Base-by-base conservation (phyloP, 2,113 vertebrate species). In the Calyptommatus sinebrachiatus region DNA sequence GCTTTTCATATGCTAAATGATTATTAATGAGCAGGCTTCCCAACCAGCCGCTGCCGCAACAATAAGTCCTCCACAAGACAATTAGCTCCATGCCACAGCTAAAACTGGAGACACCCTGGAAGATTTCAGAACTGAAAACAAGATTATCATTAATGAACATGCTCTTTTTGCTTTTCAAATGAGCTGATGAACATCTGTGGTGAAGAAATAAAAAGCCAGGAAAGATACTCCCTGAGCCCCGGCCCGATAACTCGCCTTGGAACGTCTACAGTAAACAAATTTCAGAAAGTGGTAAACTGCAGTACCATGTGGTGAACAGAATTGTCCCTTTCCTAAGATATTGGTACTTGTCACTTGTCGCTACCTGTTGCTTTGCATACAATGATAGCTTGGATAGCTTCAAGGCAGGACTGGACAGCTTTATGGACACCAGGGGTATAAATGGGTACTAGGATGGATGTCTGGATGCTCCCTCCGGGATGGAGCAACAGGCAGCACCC, bases 1-100 rank as follows among this genome's bases (percentile, higher is more conserved):
- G 87, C 89, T 87, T 91, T 91, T 91, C 91, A 92, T 91, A 91
- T 88, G 91, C 90, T 92, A 91, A 91, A 91, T 79, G 72, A 79
- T 91, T 92, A 91, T 93, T 92, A 93, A 92, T 77, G 91, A 91
- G 90, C 8, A 69, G 67, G 26, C 86, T 81, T 89, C 87, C 87
- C 84, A 85, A 89, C 86, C 78, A 85, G 84, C 1, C 3, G 78
- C 2, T 53, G 76, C 83, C 87, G 84, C 88, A 86, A 82, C 76
- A 83, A 70, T 83, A 86, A 87, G 89, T 80, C 90, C 85, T 84
- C 78, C 79, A 76, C 83, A 84, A 89, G 87, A 86, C 86, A 90
- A 90, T 93, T 90, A 91, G 89, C 83, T 92, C 87, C 84, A 68
- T 75, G 88, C 85, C 82, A 4, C 65, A 82, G 81, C 88, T 68